phyloP scores from a whole-genome alignment of 2,113 vertebrate species.

The Emydocephalus ijimae region DNA sequence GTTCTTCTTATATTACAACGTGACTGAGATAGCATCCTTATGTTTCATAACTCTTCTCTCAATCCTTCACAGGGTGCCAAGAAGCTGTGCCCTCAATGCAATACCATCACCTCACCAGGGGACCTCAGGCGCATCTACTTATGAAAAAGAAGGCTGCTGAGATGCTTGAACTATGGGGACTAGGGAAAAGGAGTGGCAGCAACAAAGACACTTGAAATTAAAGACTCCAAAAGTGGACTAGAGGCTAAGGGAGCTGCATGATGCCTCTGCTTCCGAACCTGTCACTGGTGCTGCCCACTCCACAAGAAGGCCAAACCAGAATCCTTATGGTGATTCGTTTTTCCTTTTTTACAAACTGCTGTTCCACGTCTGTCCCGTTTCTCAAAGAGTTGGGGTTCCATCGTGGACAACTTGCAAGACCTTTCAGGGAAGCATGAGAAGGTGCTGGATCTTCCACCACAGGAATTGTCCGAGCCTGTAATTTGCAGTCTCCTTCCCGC shows the following conservation, averaged over 20 bases:
- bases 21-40: not conserved
- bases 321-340: slow-evolving; percentile 52
- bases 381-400: slow-evolving; percentile 55
- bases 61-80: slow-evolving; percentile 85
- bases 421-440: slow-evolving; percentile 57
- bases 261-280: slow-evolving; percentile 47
- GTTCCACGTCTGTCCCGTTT: slow-evolving; percentile 29
- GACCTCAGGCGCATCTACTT: slow-evolving; percentile 98
- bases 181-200: slow-evolving; percentile 44
- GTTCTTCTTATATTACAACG: not conserved
- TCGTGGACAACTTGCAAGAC: slow-evolving; percentile 35
- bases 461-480: slow-evolving; percentile 60
- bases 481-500: slow-evolving; percentile 60
- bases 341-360: slow-evolving; percentile 60
- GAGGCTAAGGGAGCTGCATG: slow-evolving; percentile 52
- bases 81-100: slow-evolving; percentile 98
- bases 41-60: not conserved
- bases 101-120: slow-evolving; percentile 98
- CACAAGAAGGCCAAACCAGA: slow-evolving; percentile 45
- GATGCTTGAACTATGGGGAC: slow-evolving; percentile 42
- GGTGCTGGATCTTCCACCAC: slow-evolving; percentile 54
- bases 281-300: slow-evolving; percentile 43
- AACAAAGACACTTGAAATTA: slow-evolving; percentile 56
- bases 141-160: slow-evolving; percentile 73
- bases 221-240: slow-evolving; percentile 54